A percentile compares a stretch with the other conserved stretches of the same genome.
These are phyloP conservation scores for Decapterus maruadsi DNA, from an alignment of 2,797 vertebrate genomes.

Conservation along the genomic window DNA sequence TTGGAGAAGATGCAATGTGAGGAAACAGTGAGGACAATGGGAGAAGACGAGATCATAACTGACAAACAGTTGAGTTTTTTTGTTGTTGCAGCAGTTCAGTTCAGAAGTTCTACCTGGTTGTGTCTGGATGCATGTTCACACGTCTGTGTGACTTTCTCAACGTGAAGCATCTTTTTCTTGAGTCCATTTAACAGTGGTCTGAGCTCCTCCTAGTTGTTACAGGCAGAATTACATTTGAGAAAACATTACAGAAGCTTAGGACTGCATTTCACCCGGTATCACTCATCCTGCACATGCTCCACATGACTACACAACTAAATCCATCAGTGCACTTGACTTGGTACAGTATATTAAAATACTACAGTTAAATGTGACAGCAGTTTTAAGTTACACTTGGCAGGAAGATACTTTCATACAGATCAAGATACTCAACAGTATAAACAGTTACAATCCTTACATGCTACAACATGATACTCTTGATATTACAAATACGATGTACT, in stretches of 20 bases:
- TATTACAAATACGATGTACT: background rate
- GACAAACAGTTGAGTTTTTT: background rate
- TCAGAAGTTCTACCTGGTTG: constrained; percentile 37
- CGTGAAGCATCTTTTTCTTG: constrained; percentile 16
- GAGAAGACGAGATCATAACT: background rate
- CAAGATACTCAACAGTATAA: background rate
- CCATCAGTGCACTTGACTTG: background rate
- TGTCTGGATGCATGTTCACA: constrained; percentile 30
- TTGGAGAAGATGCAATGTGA: constrained; percentile 24
- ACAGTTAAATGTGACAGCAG: background rate
- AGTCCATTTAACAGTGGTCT: constrained; percentile 40
- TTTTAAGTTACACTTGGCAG: background rate
- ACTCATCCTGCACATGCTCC: background rate
- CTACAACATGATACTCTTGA: background rate
- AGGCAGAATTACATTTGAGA: constrained; percentile 16
- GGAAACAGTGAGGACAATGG: background rate
- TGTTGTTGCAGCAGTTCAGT: background rate
- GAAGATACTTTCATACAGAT: background rate
- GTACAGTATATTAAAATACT: background rate
- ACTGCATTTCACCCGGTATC: background rate
- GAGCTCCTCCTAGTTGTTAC: constrained; percentile 59
- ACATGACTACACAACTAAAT: background rate
- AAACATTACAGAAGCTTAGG: background rate
- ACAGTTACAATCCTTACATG: background rate
- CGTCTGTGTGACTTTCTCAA: constrained; percentile 26